A percentile compares a stretch with the other conserved stretches of the same genome.
Evolutionary conservation across 2,113 vertebrate species (phyloP).

Genomic region (Holacanthus passer): DNA sequence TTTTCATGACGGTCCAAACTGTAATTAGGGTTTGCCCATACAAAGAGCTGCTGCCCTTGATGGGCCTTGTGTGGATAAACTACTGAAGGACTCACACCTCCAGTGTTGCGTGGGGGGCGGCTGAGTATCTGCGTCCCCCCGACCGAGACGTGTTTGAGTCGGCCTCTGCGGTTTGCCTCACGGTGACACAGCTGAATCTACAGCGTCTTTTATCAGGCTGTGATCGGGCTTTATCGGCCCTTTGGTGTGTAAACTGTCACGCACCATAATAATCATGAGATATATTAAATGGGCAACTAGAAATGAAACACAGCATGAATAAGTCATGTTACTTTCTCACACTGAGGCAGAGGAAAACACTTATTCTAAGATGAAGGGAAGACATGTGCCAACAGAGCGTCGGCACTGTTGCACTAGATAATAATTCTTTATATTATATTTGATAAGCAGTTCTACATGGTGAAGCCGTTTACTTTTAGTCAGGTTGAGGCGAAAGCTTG

Average conservation of each 20-base stretch:
- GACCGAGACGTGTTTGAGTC: constrained; percentile 39
- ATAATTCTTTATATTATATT: not conserved
- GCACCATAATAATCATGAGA: not conserved
- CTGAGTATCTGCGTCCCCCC: constrained; percentile 23
- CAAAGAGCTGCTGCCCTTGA: constrained; percentile 70
- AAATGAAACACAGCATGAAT: not conserved
- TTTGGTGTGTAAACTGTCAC: constrained; percentile 26
- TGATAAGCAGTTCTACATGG: not conserved
- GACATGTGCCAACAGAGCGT: too few relatives aligned
- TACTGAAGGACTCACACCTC: constrained; percentile 65
- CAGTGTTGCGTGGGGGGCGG: constrained; percentile 46
- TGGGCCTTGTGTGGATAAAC: constrained; percentile 67
- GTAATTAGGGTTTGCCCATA: constrained; percentile 70
- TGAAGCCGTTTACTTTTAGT: not conserved
- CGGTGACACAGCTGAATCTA: constrained; percentile 62
- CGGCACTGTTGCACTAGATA: too few relatives aligned
- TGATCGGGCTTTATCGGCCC: constrained; percentile 15
- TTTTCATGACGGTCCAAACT: constrained; percentile 72
- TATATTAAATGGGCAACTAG: not conserved
- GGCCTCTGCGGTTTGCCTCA: constrained; percentile 46
- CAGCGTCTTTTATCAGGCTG: constrained; percentile 30
- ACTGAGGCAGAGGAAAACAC: not conserved
- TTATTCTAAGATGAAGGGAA: not conserved
- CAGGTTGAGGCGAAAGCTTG: not conserved
- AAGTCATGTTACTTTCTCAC: not conserved